Evolutionary conservation across 2,797 vertebrate species (phyloP).

Genomic region (Microctenopoma lineatum): DNA sequence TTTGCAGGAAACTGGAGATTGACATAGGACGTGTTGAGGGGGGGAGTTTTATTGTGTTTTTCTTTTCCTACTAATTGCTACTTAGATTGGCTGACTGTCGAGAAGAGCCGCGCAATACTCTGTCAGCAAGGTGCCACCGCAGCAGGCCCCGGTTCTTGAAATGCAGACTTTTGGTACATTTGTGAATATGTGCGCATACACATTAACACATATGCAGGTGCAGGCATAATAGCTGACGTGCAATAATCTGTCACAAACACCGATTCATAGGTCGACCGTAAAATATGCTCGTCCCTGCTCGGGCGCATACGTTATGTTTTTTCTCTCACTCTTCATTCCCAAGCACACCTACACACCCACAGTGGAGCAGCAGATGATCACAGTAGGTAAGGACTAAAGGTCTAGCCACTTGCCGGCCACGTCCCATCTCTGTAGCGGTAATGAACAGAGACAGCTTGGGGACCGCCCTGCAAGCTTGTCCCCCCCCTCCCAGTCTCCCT

Average conservation of each 20-base stretch:
- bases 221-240: conserved; percentile 35
- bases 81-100: conserved; percentile 50
- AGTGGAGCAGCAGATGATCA: conserved; percentile 86
- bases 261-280: conserved; percentile 58
- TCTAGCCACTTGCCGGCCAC: conserved; percentile 92
- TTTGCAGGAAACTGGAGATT: conserved; percentile 79
- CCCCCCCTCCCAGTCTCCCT: conserved; percentile 77
- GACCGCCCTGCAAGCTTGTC: conserved; percentile 86
- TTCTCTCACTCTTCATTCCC: conserved; percentile 45
- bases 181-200: conserved; percentile 60
- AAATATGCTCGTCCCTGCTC: conserved; percentile 56
- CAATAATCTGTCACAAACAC: conserved; percentile 48
- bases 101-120: conserved; percentile 35
- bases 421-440: conserved; percentile 91
- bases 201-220: conserved; percentile 39
- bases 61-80: conserved; percentile 73
- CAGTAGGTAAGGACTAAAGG: conserved; percentile 89
- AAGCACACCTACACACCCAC: conserved; percentile 48
- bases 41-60: conserved; percentile 56
- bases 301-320: conserved; percentile 52
- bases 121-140: conserved; percentile 67
- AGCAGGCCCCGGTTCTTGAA: conserved; percentile 49
- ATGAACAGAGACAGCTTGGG: conserved; percentile 98
- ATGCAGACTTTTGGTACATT: conserved; percentile 44
- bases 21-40: conserved; percentile 50